Evolutionary conservation across 2,113 vertebrate species (phyloP).

Genomic region (Platycercus adscitus): DNA sequence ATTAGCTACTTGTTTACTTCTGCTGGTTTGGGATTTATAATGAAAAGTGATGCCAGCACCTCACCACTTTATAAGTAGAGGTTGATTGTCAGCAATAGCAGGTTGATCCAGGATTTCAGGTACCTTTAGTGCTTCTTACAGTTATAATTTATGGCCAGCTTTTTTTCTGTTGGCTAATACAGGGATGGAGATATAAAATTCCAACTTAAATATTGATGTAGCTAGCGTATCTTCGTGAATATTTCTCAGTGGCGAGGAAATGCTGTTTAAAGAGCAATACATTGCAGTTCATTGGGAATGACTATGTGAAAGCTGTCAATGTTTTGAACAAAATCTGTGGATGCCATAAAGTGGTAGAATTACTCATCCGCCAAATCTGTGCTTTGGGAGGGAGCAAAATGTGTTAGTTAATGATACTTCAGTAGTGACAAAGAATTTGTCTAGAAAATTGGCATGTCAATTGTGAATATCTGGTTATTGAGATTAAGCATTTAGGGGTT

Average conservation of each 20-base stretch:
- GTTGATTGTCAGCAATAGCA: neutral
- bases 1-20: neutral
- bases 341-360: conserved; percentile 52
- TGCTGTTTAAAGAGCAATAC: conserved; percentile 37
- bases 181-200: conserved; percentile 10
- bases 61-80: neutral
- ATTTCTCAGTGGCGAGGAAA: conserved; percentile 15
- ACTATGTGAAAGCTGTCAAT: conserved; percentile 65
- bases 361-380: conserved; percentile 57
- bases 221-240: conserved; percentile 11
- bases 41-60: neutral
- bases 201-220: conserved; percentile 51
- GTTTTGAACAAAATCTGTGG: conserved; percentile 62
- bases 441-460: neutral
- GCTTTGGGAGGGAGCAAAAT: conserved; percentile 46
- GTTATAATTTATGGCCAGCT: neutral
- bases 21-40: neutral
- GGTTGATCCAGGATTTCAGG: neutral
- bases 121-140: neutral
- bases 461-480: neutral
- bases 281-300: conserved; percentile 31
- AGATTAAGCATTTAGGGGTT: neutral
- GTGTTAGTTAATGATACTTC: conserved; percentile 26
- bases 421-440: conserved; percentile 27
- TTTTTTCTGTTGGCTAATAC: conserved; percentile 8